Base-by-base conservation (phyloP, 2,888 invertebrate genomes). In the Pherbina coryleti region DNA sequence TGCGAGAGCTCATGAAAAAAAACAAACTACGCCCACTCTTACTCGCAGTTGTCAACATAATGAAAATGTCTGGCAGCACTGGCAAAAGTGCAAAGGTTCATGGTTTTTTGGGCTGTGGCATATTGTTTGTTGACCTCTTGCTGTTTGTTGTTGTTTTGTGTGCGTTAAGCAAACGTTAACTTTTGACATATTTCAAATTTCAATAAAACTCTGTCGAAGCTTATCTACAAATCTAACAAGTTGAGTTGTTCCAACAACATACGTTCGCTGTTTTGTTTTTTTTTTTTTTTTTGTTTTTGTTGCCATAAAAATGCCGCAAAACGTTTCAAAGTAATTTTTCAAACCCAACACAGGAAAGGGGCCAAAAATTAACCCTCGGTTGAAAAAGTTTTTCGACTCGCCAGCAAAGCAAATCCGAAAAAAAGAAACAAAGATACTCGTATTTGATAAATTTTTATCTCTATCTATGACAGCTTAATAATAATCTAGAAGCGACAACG, bases 401-500 rank as follows among this genome's bases (percentile, higher is more conserved):
- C 25, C 44, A 37, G 31, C 49, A 22, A 53, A 31, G 22, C 34
- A n/a, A 17, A 19, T 22, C 70, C 69, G 55, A 67, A 67, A 57
- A 74, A 78, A 44, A 44, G 11, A 11, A 44, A 44, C 44, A 44
- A 11, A 44, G 11, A 81, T 84, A n/a, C n/a, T n/a, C n/a, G n/a
- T n/a, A 81, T 75, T 84, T 84, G 84, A 88, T 86, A 85, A 84
- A 86, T 86, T 85, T 85, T 86, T 86, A 86, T 82, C 81, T 86
- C 84, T 84, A 81, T 82, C 84, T 85, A 86, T 87, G 87, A 87
- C 87, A 88, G 84, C 84, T 85, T 87, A 85, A 88, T 87, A 87
- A 85, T 84, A 84, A 44, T 44, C 44, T 81, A 80, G 81, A 60
- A 51, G 75, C 49, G 75, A 62, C 83, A 82, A 79, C 83, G 79